A percentile compares a stretch with the other conserved stretches of the same genome.
phyloP scores from a whole-genome alignment of 2,888 invertebrate species.

The Exephanes ischioxanthus region DNA sequence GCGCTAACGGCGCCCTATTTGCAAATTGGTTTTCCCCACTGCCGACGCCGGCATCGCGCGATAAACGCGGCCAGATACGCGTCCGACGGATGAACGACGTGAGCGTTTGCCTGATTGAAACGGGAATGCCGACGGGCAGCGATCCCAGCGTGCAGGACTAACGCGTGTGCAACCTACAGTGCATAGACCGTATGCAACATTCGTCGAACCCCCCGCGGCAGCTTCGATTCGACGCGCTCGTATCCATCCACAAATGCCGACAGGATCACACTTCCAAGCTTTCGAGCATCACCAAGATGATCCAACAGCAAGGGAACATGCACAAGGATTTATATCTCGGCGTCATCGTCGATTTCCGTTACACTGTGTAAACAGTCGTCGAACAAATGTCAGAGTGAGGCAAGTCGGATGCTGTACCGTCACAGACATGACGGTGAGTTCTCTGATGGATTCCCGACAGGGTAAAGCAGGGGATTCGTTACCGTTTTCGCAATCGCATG shows the following conservation, averaged over 20 bases:
- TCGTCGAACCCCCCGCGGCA: conserved; percentile 3
- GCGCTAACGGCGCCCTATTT: conserved; percentile 79
- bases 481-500: neutral
- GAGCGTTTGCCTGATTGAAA: conserved; percentile 80
- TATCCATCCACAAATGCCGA: conserved; percentile 6
- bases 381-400: conserved; percentile 13
- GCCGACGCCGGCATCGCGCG: conserved; percentile 69
- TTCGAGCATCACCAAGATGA: conserved; percentile 37
- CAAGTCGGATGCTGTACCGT: neutral
- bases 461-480: neutral
- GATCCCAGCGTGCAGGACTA: conserved; percentile 21
- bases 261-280: conserved; percentile 16
- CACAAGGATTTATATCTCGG: conserved; percentile 26
- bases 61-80: conserved; percentile 75
- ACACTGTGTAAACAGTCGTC: conserved; percentile 6
- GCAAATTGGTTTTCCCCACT: conserved; percentile 82
- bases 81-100: conserved; percentile 76
- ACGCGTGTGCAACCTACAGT: neutral
- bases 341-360: conserved; percentile 34
- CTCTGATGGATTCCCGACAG: neutral
- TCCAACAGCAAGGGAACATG: conserved; percentile 13
- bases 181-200: neutral
- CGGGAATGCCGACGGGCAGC: conserved; percentile 71
- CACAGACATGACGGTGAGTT: neutral
- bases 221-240: neutral